phyloP scores from a whole-genome alignment of 2,888 invertebrate genomes.

The Callyntrura sp. region DNA sequence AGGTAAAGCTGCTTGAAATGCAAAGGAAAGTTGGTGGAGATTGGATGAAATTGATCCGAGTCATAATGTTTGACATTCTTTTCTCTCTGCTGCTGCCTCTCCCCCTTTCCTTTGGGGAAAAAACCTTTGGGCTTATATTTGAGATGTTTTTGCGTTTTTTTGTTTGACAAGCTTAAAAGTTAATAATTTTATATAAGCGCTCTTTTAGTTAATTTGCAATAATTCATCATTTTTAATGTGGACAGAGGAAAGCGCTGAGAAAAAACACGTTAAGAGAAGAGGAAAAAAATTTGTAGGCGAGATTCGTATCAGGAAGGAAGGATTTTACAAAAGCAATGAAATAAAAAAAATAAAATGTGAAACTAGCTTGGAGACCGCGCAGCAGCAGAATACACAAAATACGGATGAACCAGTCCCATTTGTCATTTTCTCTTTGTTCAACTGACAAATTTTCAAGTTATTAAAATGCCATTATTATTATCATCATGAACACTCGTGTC shows the following conservation, averaged over 20 bases:
- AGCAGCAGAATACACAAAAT: neutral
- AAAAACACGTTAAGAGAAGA: neutral
- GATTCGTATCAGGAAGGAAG: slow-evolving; percentile 11
- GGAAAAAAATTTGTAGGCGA: neutral
- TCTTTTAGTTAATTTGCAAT: slow-evolving; percentile 65
- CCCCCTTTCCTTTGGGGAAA: neutral
- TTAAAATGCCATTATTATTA: slow-evolving; percentile 44
- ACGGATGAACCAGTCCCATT: slow-evolving; percentile 61
- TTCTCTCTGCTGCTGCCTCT: neutral
- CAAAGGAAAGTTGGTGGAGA: neutral
- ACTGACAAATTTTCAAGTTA: slow-evolving; percentile 68
- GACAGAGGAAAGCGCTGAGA: neutral
- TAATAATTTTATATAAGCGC: neutral
- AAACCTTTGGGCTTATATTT: slow-evolving; percentile 1
- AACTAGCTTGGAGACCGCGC: slow-evolving; percentile 28
- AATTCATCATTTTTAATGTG: slow-evolving; percentile 63
- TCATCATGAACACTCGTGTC: neutral
- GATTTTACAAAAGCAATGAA: neutral
- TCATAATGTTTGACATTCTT: neutral
- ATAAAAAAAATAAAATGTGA: too few relatives aligned
- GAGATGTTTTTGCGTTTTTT: slow-evolving; percentile 37
- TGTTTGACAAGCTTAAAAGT: slow-evolving; percentile 35
- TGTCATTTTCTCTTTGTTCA: slow-evolving; percentile 61
- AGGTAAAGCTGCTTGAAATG: too few relatives aligned
- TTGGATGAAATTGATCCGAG: slow-evolving; percentile 14